Evolutionary conservation across 2,113 vertebrate species (phyloP).

Genomic region (Calidris pugnax): DNA sequence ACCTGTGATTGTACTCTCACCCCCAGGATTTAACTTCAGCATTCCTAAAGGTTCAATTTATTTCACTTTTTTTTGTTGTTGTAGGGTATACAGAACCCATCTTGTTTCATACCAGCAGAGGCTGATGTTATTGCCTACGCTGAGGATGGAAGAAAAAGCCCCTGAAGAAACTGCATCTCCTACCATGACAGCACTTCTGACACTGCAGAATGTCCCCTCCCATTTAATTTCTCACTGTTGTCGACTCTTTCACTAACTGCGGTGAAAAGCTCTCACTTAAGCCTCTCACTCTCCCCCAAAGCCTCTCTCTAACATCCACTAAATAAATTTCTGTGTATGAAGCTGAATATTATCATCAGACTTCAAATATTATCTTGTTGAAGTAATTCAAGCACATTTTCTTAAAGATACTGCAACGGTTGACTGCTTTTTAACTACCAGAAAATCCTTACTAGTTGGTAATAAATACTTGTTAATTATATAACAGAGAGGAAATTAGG

Average conservation of each 20-base stretch:
- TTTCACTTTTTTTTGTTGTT: not conserved
- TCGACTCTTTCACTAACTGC: not conserved
- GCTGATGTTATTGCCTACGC: not conserved
- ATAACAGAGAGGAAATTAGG: not conserved
- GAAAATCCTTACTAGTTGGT: not conserved
- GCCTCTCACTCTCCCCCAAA: not conserved
- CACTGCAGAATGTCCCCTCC: not conserved
- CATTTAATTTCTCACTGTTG: not conserved
- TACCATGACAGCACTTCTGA: not conserved
- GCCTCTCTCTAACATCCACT: not conserved
- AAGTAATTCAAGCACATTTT: not conserved
- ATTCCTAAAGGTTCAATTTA: not conserved
- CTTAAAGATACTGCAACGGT: not conserved
- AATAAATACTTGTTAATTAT: conserved; percentile 17
- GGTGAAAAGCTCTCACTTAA: not conserved
- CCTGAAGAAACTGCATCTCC: not conserved
- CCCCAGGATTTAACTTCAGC: not conserved
- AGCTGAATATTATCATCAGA: not conserved
- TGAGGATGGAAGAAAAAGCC: not conserved
- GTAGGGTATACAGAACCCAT: not conserved
- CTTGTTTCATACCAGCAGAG: not conserved
- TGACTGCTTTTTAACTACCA: not conserved
- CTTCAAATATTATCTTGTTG: not conserved
- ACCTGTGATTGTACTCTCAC: not conserved
- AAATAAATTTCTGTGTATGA: not conserved